Percentiles rank a stretch among this genome's conserved stretches.
phyloP scores from a whole-genome alignment of 2,113 vertebrate genomes.

The Mustela lutreola region DNA sequence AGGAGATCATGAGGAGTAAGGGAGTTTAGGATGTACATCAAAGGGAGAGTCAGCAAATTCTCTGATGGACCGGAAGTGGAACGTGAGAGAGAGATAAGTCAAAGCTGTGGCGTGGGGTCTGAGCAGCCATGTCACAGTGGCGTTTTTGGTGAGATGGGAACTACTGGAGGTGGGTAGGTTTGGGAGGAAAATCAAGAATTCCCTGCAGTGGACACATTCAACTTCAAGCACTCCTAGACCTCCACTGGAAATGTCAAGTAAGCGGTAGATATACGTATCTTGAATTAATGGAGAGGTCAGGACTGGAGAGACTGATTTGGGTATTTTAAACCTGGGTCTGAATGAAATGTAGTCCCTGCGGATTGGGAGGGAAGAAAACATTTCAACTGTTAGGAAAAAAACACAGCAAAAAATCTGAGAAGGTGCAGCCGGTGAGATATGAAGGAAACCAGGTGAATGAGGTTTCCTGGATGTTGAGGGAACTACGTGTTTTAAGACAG shows the following conservation, averaged over 20 bases:
- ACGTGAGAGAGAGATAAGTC: neutral
- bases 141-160: neutral
- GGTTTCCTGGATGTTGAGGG: neutral
- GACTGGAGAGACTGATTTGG: neutral
- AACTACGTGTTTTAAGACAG: neutral
- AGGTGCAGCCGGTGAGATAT: neutral
- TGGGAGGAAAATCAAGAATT: neutral
- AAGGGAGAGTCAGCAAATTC: neutral
- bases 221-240: neutral
- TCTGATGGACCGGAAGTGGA: neutral
- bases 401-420: neutral
- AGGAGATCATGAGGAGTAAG: neutral
- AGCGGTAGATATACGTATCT: fast-evolving
- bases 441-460: neutral
- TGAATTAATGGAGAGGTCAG: neutral
- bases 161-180: neutral
- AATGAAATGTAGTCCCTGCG: neutral
- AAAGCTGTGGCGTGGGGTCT: neutral
- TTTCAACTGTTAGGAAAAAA: neutral
- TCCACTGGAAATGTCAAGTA: neutral
- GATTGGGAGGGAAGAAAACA: neutral
- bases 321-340: neutral
- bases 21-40: too few species aligned
- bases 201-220: neutral
- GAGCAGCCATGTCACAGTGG: neutral